Evolutionary conservation across 2,113 vertebrate genomes (phyloP).

Genomic region (Percina caprodes): DNA sequence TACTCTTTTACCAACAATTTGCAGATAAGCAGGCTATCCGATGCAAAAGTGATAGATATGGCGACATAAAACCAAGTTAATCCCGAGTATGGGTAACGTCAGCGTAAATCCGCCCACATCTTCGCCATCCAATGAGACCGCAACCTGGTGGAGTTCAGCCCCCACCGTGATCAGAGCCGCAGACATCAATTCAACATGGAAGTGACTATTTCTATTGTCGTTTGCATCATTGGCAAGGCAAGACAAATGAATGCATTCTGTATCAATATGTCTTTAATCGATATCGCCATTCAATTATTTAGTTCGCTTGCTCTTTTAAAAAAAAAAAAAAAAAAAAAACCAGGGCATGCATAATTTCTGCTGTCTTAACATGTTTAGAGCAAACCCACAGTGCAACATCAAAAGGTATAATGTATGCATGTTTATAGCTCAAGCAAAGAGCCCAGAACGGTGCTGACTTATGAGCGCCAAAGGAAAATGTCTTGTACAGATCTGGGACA

Average conservation of each 20-base stretch:
- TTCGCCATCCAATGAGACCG: conserved; percentile 50
- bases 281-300: not conserved
- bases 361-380: conserved; percentile 4
- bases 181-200: not conserved
- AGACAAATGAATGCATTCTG: not conserved
- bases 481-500: too few species aligned
- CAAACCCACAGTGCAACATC: not conserved
- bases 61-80: conserved; percentile 84
- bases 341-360: conserved; percentile 40
- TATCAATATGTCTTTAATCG: not conserved
- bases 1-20: not conserved
- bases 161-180: not conserved
- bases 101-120: conserved; percentile 71
- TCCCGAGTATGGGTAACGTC: conserved; percentile 68
- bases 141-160: conserved; percentile 27
- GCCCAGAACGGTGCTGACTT: not conserved
- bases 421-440: not conserved
- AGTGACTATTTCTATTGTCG: not conserved
- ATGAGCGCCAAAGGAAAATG: not conserved
- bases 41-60: conserved; percentile 56
- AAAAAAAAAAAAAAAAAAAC: conserved; percentile 47
- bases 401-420: not conserved
- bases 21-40: not conserved
- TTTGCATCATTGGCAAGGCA: not conserved
- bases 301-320: not conserved